Evolutionary conservation across 2,797 vertebrate genomes (phyloP).

Genomic region (Pseudochaenichthys georgianus): DNA sequence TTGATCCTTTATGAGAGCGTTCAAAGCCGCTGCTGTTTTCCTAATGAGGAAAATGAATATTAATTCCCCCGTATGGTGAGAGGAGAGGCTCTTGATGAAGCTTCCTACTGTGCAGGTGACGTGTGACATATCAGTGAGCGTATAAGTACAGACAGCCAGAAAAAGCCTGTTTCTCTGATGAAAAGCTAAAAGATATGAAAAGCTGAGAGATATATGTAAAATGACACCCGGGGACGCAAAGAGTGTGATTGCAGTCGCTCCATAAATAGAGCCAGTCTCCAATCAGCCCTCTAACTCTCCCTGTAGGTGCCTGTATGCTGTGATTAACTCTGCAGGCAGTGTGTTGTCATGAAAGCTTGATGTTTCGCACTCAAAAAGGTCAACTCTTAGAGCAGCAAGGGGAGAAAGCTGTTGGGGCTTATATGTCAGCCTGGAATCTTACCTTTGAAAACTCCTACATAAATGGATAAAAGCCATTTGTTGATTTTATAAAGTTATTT

Average conservation of each 20-base stretch:
- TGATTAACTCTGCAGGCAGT: conserved; percentile 36
- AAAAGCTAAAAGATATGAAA: background rate
- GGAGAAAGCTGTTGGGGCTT: background rate
- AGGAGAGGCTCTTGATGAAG: background rate
- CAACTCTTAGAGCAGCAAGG: background rate
- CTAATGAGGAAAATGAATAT: conserved; percentile 46
- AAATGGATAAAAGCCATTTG: no score
- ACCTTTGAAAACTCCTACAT: no score
- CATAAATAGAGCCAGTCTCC: conserved; percentile 49
- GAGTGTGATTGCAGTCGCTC: conserved; percentile 28
- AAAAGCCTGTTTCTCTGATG: background rate
- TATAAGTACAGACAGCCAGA: background rate
- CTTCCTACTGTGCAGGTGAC: conserved; percentile 15
- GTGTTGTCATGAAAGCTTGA: conserved; percentile 8
- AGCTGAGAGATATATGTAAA: conserved; percentile 9
- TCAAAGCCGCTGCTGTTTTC: conserved; percentile 6
- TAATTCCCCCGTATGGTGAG: conserved; percentile 19
- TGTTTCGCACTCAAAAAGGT: conserved; percentile 8
- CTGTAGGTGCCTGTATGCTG: conserved; percentile 6
- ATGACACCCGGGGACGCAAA: conserved; percentile 31
- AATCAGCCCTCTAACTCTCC: conserved; percentile 37
- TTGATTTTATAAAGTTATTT: background rate
- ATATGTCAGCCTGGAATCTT: background rate
- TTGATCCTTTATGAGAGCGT: conserved; percentile 27
- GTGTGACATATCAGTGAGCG: background rate